Percentiles rank a stretch among this genome's conserved stretches.
phyloP scores from a whole-genome alignment of 2,797 vertebrate genomes.

The Manis crassicaudata region DNA sequence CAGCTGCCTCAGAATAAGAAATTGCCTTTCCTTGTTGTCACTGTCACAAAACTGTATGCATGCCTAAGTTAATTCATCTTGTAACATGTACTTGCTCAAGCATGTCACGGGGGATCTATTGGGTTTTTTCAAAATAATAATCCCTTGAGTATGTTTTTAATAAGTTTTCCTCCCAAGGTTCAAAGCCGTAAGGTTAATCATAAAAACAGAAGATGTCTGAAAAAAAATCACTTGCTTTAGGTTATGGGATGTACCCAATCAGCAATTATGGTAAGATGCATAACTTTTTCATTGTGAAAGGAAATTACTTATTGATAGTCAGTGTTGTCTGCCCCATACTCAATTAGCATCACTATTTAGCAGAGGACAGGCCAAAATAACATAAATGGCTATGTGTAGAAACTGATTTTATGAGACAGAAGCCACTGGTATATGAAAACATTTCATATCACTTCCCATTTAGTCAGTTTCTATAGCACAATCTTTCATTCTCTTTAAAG shows the following conservation, averaged over 20 bases:
- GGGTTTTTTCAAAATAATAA: slow-evolving; percentile 1
- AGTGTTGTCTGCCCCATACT: not conserved
- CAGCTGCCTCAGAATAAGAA: not conserved
- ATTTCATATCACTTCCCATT: not conserved
- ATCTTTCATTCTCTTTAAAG: not conserved
- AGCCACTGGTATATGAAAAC: not conserved
- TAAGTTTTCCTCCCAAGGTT: slow-evolving; percentile 4
- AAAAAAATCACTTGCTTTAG: not conserved
- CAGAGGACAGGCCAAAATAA: not conserved
- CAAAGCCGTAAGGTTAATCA: not conserved
- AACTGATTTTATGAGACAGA: not conserved
- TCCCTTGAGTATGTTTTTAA: not conserved
- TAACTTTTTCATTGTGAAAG: not conserved
- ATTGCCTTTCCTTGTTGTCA: slow-evolving; percentile 17
- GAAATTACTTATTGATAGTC: not conserved
- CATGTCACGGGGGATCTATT: not conserved
- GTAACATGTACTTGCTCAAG: not conserved
- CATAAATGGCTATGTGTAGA: not conserved
- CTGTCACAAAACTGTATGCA: not conserved
- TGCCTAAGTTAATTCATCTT: not conserved
- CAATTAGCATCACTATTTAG: not conserved
- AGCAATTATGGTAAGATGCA: not conserved
- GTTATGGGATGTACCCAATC: not conserved
- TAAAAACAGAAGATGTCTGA: not conserved
- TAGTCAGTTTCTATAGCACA: not conserved